A percentile compares a stretch with the other conserved stretches of the same genome.
These are phyloP conservation scores for Ametastegia equiseti DNA, from an alignment of 2,888 invertebrate species.

Conservation along the genomic window DNA sequence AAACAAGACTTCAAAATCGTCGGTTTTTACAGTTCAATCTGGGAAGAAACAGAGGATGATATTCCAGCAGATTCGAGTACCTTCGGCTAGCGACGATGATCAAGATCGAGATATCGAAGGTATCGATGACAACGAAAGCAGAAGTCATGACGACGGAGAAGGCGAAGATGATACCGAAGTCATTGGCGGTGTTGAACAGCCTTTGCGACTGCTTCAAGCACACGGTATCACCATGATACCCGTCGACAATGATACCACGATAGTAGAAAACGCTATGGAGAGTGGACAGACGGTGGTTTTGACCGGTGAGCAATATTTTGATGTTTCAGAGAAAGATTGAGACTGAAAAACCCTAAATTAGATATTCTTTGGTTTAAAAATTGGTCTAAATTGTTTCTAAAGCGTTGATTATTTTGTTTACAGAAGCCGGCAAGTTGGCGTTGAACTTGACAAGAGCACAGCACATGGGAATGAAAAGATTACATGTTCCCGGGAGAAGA, in stretches of 20 bases:
- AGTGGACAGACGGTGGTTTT: slow-evolving; percentile 91
- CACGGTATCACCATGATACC: slow-evolving; percentile 94
- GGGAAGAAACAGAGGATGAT: slow-evolving; percentile 69
- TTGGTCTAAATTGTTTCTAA: not conserved
- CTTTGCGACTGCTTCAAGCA: slow-evolving; percentile 85
- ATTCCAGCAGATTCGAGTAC: slow-evolving; percentile 69
- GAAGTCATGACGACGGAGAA: slow-evolving; percentile 63
- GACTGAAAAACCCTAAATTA: no score
- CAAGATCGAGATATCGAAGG: slow-evolving; percentile 64
- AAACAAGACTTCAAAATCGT: not conserved
- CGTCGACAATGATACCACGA: slow-evolving; percentile 83
- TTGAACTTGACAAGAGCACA: slow-evolving; percentile 79
- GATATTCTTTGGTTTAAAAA: slow-evolving; percentile 45
- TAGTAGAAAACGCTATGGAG: slow-evolving; percentile 89
- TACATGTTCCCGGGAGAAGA: slow-evolving; percentile 70
- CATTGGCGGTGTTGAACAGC: slow-evolving; percentile 70
- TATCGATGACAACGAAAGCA: slow-evolving; percentile 54
- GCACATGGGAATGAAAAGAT: slow-evolving; percentile 69
- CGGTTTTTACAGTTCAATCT: slow-evolving; percentile 51
- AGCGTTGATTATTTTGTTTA: slow-evolving; percentile 54
- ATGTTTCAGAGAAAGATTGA: slow-evolving; percentile 29
- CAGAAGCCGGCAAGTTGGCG: slow-evolving; percentile 88
- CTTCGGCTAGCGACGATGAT: slow-evolving; percentile 63
- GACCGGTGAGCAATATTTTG: slow-evolving; percentile 78
- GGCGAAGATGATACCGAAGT: slow-evolving; percentile 51